Evolutionary conservation across 1,140 invertebrate species (phyloP), one percentile per base, ranked within the genome.

Genomic region (Nasonia giraulti): DNA sequence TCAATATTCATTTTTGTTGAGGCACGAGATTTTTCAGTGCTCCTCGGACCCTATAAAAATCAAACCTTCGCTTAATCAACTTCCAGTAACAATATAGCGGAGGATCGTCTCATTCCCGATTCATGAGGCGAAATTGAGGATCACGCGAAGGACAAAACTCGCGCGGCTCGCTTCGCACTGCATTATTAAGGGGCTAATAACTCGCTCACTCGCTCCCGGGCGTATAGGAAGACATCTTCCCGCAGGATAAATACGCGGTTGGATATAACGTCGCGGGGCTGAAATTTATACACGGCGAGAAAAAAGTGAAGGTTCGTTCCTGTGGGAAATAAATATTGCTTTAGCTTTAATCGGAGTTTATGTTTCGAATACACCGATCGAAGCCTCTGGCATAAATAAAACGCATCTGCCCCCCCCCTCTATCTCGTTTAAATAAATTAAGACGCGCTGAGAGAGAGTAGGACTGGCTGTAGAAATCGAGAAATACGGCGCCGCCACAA

Each of bases 401-500:
- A 68, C n/a, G 44, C 11, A 10, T 31, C 33, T 27, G 27, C 27
- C 1, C 27, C 27, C 27, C 27, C 27, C 1, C 27, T 37, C 33
- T 37, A n/a, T 20, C 74, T 83, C 44, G 75, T 80, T 84, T 62
- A 84, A 74, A 84, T 80, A 89, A 87, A 87, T 85, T 85, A 88
- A 89, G 82, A 69, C 74, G 81, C 33, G 84, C 75, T 71, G 87
- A 82, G 74, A 74, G 83, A 73, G 76, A 74, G 37, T n/a, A 78
- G 44, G 77, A 71, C 23, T 71, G 17, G 55, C 55, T 40, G 44
- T 23, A 55, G 76, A 79, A 66, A 79, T 79, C 23, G 77, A 37
- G 77, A 79, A 68, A 68, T 68, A 68, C 33, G 10, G 79, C 85
- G 85, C 75, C 71, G 78, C 84, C 86, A 90, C 90, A 90, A 91